These are phyloP conservation scores for Rhagoletis zephyria DNA, from an alignment of 1,140 invertebrate genomes.

Conservation along the genomic window DNA sequence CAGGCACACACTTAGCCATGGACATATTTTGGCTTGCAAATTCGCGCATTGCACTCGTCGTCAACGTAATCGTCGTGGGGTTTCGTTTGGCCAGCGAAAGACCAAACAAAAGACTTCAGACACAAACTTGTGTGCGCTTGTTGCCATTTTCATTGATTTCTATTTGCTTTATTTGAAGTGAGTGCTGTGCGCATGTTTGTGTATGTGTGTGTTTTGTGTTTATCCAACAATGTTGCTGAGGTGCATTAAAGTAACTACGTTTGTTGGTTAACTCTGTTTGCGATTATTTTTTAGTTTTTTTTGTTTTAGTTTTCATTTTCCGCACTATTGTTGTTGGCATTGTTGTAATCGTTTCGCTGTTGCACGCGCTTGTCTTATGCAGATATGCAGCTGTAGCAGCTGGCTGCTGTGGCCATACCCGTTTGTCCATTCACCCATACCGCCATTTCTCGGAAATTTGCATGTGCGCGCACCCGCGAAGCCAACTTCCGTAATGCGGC, in stretches of 20 bases:
- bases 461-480: constrained; percentile 32
- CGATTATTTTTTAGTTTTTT: neutral
- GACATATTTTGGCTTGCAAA: neutral
- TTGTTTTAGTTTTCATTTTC: neutral
- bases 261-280: neutral
- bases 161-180: neutral
- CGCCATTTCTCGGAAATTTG: constrained; percentile 24
- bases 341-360: constrained; percentile 39
- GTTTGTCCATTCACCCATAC: neutral
- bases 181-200: neutral
- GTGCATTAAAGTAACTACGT: constrained; percentile 2
- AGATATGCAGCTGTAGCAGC: constrained; percentile 30
- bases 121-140: neutral
- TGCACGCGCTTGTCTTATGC: constrained; percentile 43
- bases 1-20: neutral
- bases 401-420: neutral
- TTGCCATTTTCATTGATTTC: neutral
- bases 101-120: neutral
- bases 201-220: neutral
- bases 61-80: neutral
- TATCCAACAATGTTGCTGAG: neutral
- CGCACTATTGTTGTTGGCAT: neutral
- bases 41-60: neutral
- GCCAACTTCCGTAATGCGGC: constrained; percentile 17
- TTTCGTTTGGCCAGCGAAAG: neutral